A percentile compares a stretch with the other conserved stretches of the same genome.
Conservation (phyloP, 2,113 vertebrate species). For the Mus pahari region DNA sequence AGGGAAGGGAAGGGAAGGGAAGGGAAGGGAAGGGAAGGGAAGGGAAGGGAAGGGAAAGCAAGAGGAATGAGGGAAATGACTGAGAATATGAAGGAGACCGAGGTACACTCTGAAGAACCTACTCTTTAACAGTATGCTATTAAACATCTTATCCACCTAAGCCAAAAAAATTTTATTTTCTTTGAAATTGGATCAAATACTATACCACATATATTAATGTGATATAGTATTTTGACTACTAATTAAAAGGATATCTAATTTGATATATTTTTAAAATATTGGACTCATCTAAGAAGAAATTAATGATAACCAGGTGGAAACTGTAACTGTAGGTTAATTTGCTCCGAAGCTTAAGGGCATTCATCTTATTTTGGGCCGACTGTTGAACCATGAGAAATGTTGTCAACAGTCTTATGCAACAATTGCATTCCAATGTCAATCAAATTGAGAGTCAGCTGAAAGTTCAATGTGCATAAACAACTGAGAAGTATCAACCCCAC, state of each 20-base stretch:
- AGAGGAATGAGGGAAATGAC: background rate
- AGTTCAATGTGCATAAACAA: constrained; percentile 8
- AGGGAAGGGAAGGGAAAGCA: background rate
- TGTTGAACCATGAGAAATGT: background rate
- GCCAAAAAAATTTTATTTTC: background rate
- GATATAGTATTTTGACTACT: background rate
- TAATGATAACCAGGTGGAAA: constrained; percentile 35
- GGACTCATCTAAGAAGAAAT: background rate
- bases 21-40: background rate
- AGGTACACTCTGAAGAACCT: background rate
- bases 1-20: too few relatives aligned
- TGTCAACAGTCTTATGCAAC: background rate
- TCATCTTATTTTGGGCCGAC: constrained; percentile 12
- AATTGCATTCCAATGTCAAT: background rate
- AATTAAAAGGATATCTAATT: background rate
- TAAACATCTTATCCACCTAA: background rate
- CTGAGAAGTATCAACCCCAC: background rate
- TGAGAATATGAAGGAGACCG: too few relatives aligned
- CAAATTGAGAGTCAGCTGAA: background rate
- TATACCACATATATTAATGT: background rate
- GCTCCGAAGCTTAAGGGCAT: constrained; percentile 42
- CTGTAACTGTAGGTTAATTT: constrained; percentile 37
- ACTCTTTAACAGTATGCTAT: background rate
- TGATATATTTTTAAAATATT: background rate
- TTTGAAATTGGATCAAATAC: background rate